Percentiles rank a stretch among this genome's conserved stretches.
Conservation (phyloP, 1,140 invertebrate species). For the Rhopalosiphum maidis region DNA sequence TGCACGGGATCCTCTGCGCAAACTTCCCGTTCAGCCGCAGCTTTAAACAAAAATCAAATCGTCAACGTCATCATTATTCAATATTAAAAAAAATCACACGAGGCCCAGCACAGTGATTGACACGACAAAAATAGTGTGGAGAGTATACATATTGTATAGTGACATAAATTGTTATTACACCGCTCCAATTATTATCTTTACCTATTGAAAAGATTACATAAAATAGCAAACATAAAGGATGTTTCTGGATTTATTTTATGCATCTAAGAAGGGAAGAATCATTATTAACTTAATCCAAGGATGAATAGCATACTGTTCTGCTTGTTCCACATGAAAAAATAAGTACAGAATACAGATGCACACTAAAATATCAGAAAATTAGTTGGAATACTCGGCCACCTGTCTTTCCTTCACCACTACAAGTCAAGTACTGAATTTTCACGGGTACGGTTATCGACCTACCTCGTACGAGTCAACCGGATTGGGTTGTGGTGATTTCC, state of each 20-base stretch:
- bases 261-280: too few species aligned
- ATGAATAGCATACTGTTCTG: not conserved
- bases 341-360: not conserved
- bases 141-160: too few species aligned
- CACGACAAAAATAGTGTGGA: not conserved
- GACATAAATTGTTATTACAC: not conserved
- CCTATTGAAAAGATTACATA: not conserved
- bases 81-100: not conserved
- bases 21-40: constrained; percentile 57
- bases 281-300: not conserved
- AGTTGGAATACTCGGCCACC: not conserved
- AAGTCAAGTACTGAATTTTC: not conserved
- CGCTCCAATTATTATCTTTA: not conserved
- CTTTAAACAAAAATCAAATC: constrained; percentile 25
- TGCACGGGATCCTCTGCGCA: constrained; percentile 51
- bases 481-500: constrained; percentile 57
- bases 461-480: constrained; percentile 55
- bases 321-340: not conserved
- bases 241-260: not conserved
- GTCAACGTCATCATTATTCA: not conserved
- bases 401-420: not conserved
- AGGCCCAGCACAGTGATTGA: not conserved
- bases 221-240: not conserved
- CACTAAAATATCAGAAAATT: not conserved
- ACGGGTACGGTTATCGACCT: not conserved